Percentiles rank a stretch among this genome's conserved stretches.
Evolutionary conservation across 2,113 vertebrate genomes (phyloP).

Genomic region (Phylloscopus whistleri): DNA sequence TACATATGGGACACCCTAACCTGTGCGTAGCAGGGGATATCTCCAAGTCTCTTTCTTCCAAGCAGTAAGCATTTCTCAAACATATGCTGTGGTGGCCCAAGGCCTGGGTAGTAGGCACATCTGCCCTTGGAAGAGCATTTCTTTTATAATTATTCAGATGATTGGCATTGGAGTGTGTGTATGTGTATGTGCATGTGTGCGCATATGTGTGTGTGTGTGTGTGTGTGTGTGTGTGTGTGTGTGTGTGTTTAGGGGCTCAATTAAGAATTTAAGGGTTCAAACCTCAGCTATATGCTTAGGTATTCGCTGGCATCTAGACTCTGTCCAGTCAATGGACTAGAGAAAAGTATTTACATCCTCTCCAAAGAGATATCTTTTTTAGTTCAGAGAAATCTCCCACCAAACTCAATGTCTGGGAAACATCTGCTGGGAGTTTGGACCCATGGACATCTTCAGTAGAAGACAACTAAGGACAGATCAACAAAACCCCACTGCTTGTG

Average conservation of each 20-base stretch:
- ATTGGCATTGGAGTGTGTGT: background rate
- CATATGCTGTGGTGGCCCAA: background rate
- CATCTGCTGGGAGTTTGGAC: background rate
- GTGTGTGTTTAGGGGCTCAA: background rate
- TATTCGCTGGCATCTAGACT: background rate
- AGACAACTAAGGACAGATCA: background rate
- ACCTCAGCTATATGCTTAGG: background rate
- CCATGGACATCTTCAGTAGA: background rate
- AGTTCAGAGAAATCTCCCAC: background rate
- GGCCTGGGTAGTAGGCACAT: background rate
- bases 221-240: no score
- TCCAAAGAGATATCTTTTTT: background rate
- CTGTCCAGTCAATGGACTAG: background rate
- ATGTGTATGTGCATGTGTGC: accelerated
- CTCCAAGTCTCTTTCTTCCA: background rate
- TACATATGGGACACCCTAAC: background rate
- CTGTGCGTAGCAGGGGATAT: background rate
- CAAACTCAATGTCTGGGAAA: background rate
- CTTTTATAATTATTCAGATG: background rate
- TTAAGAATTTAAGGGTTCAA: background rate
- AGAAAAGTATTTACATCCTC: background rate
- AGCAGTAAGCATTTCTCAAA: background rate
- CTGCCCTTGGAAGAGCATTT: background rate
- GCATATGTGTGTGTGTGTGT: no score
- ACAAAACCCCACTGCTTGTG: background rate